Evolutionary conservation across 2,888 invertebrate genomes (phyloP).

Genomic region (Chloroclystis v-ata): DNA sequence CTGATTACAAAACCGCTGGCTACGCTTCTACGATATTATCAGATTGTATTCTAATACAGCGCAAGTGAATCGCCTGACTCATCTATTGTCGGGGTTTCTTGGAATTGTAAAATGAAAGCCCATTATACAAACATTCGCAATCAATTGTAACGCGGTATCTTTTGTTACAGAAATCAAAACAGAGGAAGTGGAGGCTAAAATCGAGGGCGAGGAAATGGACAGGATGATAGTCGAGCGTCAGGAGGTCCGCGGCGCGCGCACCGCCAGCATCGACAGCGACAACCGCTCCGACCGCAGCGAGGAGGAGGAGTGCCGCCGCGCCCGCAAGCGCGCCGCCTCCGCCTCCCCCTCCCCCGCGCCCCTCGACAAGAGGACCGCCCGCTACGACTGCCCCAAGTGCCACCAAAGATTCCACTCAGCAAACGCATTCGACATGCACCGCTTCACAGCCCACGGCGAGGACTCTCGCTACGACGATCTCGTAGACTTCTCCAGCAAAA

Average conservation of each 20-base stretch:
- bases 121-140: slow-evolving; percentile 67
- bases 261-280: slow-evolving; percentile 75
- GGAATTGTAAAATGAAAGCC: slow-evolving; percentile 71
- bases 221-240: slow-evolving; percentile 54
- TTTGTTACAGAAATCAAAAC: slow-evolving; percentile 77
- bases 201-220: slow-evolving; percentile 58
- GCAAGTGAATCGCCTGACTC: slow-evolving; percentile 66
- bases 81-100: slow-evolving; percentile 74
- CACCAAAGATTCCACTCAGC: slow-evolving; percentile 85
- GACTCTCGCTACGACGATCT: slow-evolving; percentile 84
- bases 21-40: slow-evolving; percentile 40
- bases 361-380: slow-evolving; percentile 59
- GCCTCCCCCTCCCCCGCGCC: slow-evolving; percentile 58
- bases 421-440: slow-evolving; percentile 84
- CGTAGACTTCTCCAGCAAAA: slow-evolving; percentile 88
- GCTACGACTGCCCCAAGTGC: slow-evolving; percentile 84
- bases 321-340: slow-evolving; percentile 64
- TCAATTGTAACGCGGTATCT: slow-evolving; percentile 63
- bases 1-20: slow-evolving; percentile 43
- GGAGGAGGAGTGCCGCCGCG: slow-evolving; percentile 57
- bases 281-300: slow-evolving; percentile 77
- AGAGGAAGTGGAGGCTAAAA: slow-evolving; percentile 69
- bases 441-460: slow-evolving; percentile 79
- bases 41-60: slow-evolving; percentile 59
- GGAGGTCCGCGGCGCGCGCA: slow-evolving; percentile 54